Evolutionary conservation across 2,888 invertebrate species (phyloP).

Genomic region (Brachyopa scutellaris): DNA sequence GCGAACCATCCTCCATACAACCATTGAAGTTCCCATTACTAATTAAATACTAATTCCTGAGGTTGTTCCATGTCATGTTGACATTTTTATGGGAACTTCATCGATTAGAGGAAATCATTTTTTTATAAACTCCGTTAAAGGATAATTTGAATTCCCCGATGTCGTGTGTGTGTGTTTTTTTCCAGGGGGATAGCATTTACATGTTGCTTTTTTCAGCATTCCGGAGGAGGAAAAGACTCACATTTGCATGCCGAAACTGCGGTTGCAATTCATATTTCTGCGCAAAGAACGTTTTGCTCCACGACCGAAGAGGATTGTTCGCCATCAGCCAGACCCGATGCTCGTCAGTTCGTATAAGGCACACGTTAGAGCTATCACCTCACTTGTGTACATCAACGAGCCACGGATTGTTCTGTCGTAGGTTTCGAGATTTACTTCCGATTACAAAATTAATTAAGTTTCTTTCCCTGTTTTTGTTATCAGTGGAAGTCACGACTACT

Average conservation of each 20-base stretch:
- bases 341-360: conserved; percentile 88
- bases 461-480: conserved; percentile 1
- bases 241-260: conserved; percentile 85
- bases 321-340: conserved; percentile 85
- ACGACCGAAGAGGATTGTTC: conserved; percentile 86
- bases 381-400: conserved; percentile 86
- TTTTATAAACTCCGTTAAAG: conserved; percentile 15
- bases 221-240: conserved; percentile 81
- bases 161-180: neutral
- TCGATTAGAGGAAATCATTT: conserved; percentile 36
- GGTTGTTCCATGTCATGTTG: conserved; percentile 63
- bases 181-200: conserved; percentile 2
- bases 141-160: conserved; percentile 16
- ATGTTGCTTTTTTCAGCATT: conserved; percentile 75
- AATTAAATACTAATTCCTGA: conserved; percentile 66
- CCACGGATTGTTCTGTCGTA: conserved; percentile 87
- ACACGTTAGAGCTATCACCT: conserved; percentile 87
- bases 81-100: conserved; percentile 58
- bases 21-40: conserved; percentile 28
- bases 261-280: conserved; percentile 88
- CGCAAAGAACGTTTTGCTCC: conserved; percentile 86
- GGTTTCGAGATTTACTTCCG: conserved; percentile 43
- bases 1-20: neutral
- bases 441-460: neutral
- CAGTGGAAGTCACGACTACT: conserved; percentile 87